phyloP scores from a whole-genome alignment of 2,113 vertebrate genomes.

The Chionodraco myersi region DNA sequence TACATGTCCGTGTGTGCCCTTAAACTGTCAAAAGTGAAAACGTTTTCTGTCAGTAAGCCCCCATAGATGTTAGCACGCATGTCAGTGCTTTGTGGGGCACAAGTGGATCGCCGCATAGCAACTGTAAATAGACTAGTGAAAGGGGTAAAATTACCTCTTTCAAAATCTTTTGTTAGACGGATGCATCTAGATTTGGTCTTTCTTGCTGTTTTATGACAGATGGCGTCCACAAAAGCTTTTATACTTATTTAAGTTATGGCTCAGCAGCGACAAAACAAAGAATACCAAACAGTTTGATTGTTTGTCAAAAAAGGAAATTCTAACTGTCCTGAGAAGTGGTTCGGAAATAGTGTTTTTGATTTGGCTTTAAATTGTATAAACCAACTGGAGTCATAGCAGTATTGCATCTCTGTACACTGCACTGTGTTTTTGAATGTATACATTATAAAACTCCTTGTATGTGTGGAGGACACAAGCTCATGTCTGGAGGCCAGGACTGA shows the following conservation, averaged over 20 bases:
- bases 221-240: neutral
- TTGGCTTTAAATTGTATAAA: neutral
- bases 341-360: neutral
- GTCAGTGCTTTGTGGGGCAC: neutral
- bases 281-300: neutral
- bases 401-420: slow-evolving; percentile 3
- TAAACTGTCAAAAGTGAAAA: slow-evolving; percentile 30
- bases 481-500: slow-evolving; percentile 20
- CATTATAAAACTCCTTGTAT: neutral
- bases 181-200: slow-evolving; percentile 25
- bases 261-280: neutral
- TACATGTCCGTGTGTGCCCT: neutral
- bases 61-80: neutral
- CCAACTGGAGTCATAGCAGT: neutral
- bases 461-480: slow-evolving; percentile 29
- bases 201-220: slow-evolving; percentile 18
- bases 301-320: neutral
- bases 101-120: neutral
- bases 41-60: slow-evolving; percentile 15
- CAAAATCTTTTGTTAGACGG: slow-evolving; percentile 20
- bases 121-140: slow-evolving; percentile 13
- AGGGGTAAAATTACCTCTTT: slow-evolving; percentile 24
- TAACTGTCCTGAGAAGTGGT: neutral
- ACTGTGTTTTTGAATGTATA: slow-evolving; percentile 9
- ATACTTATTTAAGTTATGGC: neutral